phyloP scores from a whole-genome alignment of 2,113 vertebrate species.

The Anas platyrhynchos region DNA sequence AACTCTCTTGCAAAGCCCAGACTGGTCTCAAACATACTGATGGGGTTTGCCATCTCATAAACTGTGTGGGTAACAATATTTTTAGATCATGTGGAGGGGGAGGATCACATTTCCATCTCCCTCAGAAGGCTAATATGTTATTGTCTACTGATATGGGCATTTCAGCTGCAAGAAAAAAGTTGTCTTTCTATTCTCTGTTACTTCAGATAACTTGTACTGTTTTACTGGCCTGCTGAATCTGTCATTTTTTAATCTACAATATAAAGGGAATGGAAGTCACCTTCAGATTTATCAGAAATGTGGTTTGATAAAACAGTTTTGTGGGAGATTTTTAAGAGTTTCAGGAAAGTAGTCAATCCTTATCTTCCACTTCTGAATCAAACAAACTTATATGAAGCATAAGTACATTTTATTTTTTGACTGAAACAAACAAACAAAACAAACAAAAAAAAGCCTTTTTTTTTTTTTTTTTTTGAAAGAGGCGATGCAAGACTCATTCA shows the following conservation, averaged over 20 bases:
- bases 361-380: neutral
- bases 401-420: neutral
- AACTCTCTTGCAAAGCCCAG: neutral
- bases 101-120: neutral
- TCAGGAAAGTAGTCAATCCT: neutral
- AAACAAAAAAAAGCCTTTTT: too few relatives aligned
- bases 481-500: neutral
- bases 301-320: neutral
- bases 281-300: neutral
- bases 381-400: neutral
- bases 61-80: neutral
- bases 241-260: neutral
- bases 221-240: neutral
- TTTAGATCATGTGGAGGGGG: neutral
- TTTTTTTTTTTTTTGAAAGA: neutral
- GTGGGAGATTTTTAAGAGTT: neutral
- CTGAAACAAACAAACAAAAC: neutral
- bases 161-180: neutral
- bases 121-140: neutral
- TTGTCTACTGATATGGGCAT: neutral
- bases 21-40: neutral
- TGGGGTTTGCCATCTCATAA: neutral
- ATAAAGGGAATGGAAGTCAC: neutral
- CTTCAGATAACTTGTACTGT: neutral
- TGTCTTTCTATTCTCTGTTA: neutral